A percentile compares a stretch with the other conserved stretches of the same genome.
These are phyloP conservation scores for Brotula barbata DNA, from an alignment of 2,797 vertebrate species.

Conservation along the genomic window DNA sequence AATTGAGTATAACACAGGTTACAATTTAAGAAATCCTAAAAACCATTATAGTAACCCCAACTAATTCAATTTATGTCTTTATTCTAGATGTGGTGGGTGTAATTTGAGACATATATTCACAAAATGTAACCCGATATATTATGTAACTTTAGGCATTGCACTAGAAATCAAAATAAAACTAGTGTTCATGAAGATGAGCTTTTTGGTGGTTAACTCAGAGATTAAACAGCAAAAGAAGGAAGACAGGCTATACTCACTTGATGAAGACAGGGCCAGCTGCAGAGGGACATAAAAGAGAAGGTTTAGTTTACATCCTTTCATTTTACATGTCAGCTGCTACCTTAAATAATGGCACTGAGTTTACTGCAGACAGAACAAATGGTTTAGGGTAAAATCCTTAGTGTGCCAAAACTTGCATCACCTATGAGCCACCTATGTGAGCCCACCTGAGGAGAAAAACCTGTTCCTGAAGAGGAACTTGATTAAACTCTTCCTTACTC, in stretches of 20 bases:
- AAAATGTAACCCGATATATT: too few species aligned
- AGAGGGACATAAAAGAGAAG: slow-evolving; percentile 30
- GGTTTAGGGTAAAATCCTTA: not conserved
- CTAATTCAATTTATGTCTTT: too few species aligned
- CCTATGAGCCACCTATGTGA: not conserved
- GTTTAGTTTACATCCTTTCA: too few species aligned
- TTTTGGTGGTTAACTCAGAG: too few species aligned
- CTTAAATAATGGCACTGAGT: not conserved
- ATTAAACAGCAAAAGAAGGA: not conserved
- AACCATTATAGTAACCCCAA: too few species aligned
- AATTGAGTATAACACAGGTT: too few species aligned
- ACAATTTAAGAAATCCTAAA: too few species aligned
- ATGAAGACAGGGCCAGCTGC: slow-evolving; percentile 78
- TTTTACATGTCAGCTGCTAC: not conserved
- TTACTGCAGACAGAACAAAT: not conserved
- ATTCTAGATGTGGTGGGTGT: too few species aligned
- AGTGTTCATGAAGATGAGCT: too few species aligned
- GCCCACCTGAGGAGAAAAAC: slow-evolving; percentile 15
- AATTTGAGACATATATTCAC: too few species aligned
- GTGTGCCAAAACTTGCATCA: not conserved
- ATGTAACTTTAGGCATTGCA: too few species aligned
- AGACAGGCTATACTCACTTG: slow-evolving; percentile 63
- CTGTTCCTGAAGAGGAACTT: slow-evolving; percentile 19
- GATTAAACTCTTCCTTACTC: slow-evolving; percentile 29
- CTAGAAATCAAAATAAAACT: too few species aligned